phyloP scores from a whole-genome alignment of 92 coral and sea anemone species.

The Meandrina meandrites region DNA sequence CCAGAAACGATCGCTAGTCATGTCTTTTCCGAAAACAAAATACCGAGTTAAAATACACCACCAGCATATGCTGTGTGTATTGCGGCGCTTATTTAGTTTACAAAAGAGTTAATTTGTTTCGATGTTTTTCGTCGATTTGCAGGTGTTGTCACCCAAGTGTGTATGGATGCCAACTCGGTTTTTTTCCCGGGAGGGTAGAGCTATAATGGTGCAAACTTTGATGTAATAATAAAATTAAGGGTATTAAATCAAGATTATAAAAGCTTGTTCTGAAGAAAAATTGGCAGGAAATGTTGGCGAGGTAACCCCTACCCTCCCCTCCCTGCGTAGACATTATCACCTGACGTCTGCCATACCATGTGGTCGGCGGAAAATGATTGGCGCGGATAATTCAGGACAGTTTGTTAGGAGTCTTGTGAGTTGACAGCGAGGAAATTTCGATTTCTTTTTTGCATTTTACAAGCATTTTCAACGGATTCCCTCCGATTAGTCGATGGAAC shows the following conservation, averaged over 20 bases:
- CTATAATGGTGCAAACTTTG: not conserved
- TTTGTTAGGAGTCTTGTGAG: constrained; percentile 18
- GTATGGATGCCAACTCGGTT: not conserved
- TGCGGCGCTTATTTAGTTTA: not conserved
- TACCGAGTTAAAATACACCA: not conserved
- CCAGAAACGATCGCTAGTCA: not conserved
- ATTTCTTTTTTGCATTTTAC: constrained; percentile 13
- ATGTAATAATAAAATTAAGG: not conserved
- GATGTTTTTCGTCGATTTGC: constrained; percentile 7
- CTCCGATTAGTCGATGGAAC: constrained; percentile 30
- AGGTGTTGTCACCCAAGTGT: not conserved
- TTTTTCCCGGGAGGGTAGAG: not conserved
- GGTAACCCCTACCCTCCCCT: constrained; percentile 11
- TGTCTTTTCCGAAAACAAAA: not conserved
- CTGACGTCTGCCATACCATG: constrained; percentile 32
- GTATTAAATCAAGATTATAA: not conserved
- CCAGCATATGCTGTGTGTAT: not conserved
- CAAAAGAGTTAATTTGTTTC: constrained; percentile 34
- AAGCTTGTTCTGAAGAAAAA: not conserved
- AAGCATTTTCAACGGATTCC: not conserved
- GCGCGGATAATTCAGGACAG: constrained; percentile 43
- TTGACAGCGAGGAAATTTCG: constrained; percentile 39
- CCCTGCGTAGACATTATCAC: not conserved
- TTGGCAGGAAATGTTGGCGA: not conserved
- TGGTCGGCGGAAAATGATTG: constrained; percentile 47